Percentiles rank a stretch among this genome's conserved stretches.
Evolutionary conservation across 2,113 vertebrate genomes (phyloP).

Genomic region (Syngnathoides biaculeatus): DNA sequence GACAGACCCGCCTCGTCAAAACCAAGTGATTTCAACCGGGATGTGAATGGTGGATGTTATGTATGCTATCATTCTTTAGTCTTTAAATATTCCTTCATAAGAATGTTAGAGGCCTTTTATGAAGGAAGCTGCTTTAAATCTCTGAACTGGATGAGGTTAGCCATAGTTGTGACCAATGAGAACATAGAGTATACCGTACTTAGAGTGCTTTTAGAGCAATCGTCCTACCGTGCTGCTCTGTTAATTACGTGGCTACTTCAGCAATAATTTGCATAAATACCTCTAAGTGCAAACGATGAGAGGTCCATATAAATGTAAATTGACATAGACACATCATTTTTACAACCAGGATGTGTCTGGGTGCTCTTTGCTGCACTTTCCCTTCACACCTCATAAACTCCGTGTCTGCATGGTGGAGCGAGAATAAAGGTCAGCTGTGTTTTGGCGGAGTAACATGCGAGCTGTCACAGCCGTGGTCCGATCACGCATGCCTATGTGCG

Average conservation of each 20-base stretch:
- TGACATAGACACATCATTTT: neutral
- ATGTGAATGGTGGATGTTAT: too few species aligned
- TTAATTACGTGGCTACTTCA: neutral
- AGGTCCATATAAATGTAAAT: neutral
- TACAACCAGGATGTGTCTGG: neutral
- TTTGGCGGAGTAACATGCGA: constrained; percentile 16
- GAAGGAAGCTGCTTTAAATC: too few species aligned
- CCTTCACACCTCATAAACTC: neutral
- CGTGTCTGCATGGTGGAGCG: neutral
- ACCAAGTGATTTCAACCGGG: too few species aligned
- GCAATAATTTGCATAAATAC: neutral
- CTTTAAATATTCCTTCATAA: too few species aligned
- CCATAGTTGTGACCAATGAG: too few species aligned
- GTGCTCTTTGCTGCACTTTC: neutral
- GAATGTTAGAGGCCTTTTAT: too few species aligned
- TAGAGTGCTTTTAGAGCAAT: neutral
- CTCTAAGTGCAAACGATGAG: neutral
- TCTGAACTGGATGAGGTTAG: too few species aligned
- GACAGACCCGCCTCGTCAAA: too few species aligned
- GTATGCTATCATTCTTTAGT: too few species aligned
- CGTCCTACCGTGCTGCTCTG: neutral
- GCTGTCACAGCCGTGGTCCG: constrained; percentile 17
- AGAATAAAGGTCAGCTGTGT: constrained; percentile 25
- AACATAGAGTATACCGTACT: neutral
- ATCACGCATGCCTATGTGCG: neutral